Base-by-base conservation (phyloP, 2,888 invertebrate genomes). In the Eilema sororculum region DNA sequence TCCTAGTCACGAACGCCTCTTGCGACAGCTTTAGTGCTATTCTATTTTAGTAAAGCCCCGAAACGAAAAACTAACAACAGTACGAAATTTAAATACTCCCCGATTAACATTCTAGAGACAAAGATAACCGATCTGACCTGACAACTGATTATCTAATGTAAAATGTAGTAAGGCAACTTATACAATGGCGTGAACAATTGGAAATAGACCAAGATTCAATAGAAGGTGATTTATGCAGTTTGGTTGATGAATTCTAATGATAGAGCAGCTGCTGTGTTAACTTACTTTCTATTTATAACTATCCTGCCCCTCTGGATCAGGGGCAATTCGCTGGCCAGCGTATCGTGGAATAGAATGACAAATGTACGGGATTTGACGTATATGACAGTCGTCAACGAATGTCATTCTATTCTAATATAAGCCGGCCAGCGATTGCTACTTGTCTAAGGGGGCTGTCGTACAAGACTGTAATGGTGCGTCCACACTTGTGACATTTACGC, bases 1-100 rank as follows among this genome's bases (percentile, higher is more conserved):
- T 65, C 28, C 79, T 61, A 77, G 79, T 80, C 83, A 84, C 83
- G 83, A 66, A 33, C 59, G 13, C 57, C 33, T 69, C 73, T 77
- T 69, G 73, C 74, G 78, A 82, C 79, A 76, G 81, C 37, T 75
- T 78, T 76, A 82, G 68, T 73, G 67, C 68, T 68, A 41, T 62
- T 71, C 78, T 80, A 82, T 84, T 79, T 84, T 76, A 73, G 30
- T 64, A 52, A 68, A 30, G 25, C 58, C n/a, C 64, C 41, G 30
- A 73, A 79, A 77, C 37, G 20, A 72, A 77, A 78, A 78, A 73
- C 67, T 65, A 75, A 75, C 71, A 56, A 62, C 65, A 69, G 60
- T 59, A 73, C 46, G 60, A 60, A 75, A 76, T 74, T 79, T 77
- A 78, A 74, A 78, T 69, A 70, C 41, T 59, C 30, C n/a, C 62